Evolutionary conservation across 2,797 vertebrate genomes (phyloP).

Genomic region (Tenualosa ilisha): DNA sequence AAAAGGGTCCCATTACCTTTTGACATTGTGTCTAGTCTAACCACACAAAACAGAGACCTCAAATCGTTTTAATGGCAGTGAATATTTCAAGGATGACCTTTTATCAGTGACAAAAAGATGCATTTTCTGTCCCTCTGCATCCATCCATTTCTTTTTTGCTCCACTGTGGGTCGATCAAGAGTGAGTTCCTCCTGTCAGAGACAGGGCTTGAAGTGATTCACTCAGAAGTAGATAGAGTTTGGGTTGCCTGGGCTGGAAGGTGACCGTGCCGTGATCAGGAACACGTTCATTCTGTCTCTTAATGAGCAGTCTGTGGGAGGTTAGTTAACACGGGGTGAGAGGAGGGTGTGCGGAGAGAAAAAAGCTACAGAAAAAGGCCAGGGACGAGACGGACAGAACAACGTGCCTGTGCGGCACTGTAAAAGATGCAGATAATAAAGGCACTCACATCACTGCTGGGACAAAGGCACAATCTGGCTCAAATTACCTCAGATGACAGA

Average conservation of each 20-base stretch:
- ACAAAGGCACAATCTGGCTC: neutral
- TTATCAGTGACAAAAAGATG: neutral
- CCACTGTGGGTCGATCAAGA: neutral
- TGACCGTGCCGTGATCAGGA: constrained; percentile 1
- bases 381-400: neutral
- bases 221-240: constrained; percentile 13
- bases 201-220: constrained; percentile 30
- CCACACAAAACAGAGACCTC: neutral
- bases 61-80: neutral
- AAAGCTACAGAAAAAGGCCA: neutral
- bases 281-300: constrained; percentile 31
- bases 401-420: neutral
- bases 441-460: neutral
- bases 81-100: neutral
- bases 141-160: neutral
- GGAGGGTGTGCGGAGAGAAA: constrained; percentile 13
- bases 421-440: neutral
- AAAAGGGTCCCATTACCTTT: neutral
- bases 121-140: neutral
- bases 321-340: neutral
- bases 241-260: constrained; percentile 18
- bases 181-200: neutral
- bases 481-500: neutral
- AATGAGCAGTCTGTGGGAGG: constrained; percentile 29
- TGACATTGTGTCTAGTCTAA: neutral